Evolutionary conservation across 2,113 vertebrate genomes (phyloP).

Genomic region (Mastomys coucha): DNA sequence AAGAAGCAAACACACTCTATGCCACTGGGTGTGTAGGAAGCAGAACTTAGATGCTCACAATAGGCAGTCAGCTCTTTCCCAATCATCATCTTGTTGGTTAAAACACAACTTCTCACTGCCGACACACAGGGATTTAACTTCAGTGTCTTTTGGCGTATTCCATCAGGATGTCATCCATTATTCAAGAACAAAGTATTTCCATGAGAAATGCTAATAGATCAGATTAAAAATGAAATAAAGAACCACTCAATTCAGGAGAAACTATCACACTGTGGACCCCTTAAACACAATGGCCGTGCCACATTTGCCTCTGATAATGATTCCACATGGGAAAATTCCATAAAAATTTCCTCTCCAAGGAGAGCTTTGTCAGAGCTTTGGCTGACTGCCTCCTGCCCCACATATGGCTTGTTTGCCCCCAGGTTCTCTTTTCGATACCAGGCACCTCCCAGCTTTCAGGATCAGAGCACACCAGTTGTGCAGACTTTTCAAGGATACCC

Average conservation of each 20-base stretch:
- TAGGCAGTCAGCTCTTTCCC: not conserved
- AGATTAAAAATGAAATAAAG: not conserved
- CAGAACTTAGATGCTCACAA: not conserved
- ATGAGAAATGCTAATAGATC: not conserved
- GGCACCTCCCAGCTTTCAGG: not conserved
- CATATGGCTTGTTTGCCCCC: not conserved
- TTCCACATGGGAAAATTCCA: conserved; percentile 8
- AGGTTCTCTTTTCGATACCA: not conserved
- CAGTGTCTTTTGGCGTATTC: not conserved
- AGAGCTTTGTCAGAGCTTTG: not conserved
- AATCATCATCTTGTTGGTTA: not conserved
- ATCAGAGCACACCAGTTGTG: not conserved
- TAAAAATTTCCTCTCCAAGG: not conserved
- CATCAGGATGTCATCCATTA: not conserved
- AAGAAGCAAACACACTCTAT: not conserved
- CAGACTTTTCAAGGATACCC: not conserved
- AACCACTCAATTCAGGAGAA: not conserved
- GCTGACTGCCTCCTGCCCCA: not conserved
- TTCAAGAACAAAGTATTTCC: not conserved
- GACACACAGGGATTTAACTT: not conserved
- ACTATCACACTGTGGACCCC: not conserved
- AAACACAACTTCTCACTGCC: not conserved
- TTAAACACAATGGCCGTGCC: not conserved
- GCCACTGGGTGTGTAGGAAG: not conserved
- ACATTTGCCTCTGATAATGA: not conserved